Conservation (phyloP, 2,888 invertebrate genomes). For the Erebia ligea region DNA sequence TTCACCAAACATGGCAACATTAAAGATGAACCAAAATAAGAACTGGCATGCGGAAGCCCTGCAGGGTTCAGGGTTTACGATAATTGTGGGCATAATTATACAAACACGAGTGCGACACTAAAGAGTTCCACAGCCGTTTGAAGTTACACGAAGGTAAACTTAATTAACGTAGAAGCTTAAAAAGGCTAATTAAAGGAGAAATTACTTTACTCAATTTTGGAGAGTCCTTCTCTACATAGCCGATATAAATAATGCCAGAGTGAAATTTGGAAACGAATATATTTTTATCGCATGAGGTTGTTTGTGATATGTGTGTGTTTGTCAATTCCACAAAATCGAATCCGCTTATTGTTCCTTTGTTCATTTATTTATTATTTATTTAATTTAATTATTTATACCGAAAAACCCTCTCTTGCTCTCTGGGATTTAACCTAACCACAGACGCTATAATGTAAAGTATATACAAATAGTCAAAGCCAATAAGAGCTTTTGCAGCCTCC, state of each 20-base stretch:
- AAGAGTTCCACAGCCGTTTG: slow-evolving; percentile 39
- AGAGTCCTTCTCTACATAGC: neutral
- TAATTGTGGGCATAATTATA: slow-evolving; percentile 58
- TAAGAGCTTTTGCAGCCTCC: neutral
- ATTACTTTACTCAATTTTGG: slow-evolving; percentile 2
- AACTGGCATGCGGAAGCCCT: slow-evolving; percentile 52
- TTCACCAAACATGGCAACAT: slow-evolving; percentile 16
- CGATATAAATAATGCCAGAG: neutral
- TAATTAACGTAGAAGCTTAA: slow-evolving; percentile 33
- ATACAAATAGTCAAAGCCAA: neutral
- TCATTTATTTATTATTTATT: too few species aligned
- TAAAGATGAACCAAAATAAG: slow-evolving; percentile 36
- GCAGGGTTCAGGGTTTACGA: slow-evolving; percentile 55
- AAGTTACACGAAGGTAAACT: slow-evolving; percentile 35
- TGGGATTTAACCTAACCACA: too few species aligned
- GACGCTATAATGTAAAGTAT: too few species aligned
- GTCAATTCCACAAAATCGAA: neutral
- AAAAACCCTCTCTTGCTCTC: too few species aligned
- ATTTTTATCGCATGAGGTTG: neutral
- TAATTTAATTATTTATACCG: too few species aligned
- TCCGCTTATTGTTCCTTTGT: too few species aligned
- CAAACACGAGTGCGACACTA: slow-evolving; percentile 49
- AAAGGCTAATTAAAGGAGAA: slow-evolving; percentile 26
- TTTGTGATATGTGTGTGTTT: neutral
- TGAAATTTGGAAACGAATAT: neutral